Evolutionary conservation across 2,113 vertebrate species (phyloP).

Genomic region (Neodontobutis hainanensis): DNA sequence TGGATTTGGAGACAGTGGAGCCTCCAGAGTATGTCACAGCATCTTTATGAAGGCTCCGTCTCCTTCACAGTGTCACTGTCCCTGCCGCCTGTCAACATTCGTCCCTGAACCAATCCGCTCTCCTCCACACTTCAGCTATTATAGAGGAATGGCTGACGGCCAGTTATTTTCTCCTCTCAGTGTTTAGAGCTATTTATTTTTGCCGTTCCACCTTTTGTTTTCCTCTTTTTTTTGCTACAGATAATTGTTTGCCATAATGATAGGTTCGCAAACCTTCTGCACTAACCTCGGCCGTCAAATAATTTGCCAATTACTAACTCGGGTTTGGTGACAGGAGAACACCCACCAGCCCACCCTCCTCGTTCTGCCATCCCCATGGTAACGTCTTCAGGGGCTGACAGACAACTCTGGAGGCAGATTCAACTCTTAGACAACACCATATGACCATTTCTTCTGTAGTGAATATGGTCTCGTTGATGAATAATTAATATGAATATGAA

Average conservation of each 20-base stretch:
- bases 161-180: slow-evolving; percentile 20
- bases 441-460: slow-evolving; percentile 38
- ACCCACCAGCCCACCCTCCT: background rate
- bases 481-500: no score
- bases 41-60: slow-evolving; percentile 10
- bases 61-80: slow-evolving; percentile 29
- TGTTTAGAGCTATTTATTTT: background rate
- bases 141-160: background rate
- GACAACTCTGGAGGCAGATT: slow-evolving; percentile 30
- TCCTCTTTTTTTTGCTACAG: background rate
- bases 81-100: slow-evolving; percentile 25
- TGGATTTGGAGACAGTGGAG: slow-evolving; percentile 19
- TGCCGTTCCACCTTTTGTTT: background rate
- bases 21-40: slow-evolving; percentile 27
- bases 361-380: slow-evolving; percentile 58
- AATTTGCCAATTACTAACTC: slow-evolving; percentile 57
- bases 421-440: slow-evolving; percentile 32
- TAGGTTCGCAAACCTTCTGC: slow-evolving; percentile 11
- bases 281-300: slow-evolving; percentile 38
- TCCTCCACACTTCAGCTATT: slow-evolving; percentile 15
- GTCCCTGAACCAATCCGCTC: slow-evolving; percentile 24
- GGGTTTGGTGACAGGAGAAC: slow-evolving; percentile 29
- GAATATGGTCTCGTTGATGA: no score
- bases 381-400: slow-evolving; percentile 40
- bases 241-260: slow-evolving; percentile 9